A percentile compares a stretch with the other conserved stretches of the same genome.
These are phyloP conservation scores for Ailurus styani DNA, from an alignment of 2,113 vertebrate genomes.

Conservation along the genomic window DNA sequence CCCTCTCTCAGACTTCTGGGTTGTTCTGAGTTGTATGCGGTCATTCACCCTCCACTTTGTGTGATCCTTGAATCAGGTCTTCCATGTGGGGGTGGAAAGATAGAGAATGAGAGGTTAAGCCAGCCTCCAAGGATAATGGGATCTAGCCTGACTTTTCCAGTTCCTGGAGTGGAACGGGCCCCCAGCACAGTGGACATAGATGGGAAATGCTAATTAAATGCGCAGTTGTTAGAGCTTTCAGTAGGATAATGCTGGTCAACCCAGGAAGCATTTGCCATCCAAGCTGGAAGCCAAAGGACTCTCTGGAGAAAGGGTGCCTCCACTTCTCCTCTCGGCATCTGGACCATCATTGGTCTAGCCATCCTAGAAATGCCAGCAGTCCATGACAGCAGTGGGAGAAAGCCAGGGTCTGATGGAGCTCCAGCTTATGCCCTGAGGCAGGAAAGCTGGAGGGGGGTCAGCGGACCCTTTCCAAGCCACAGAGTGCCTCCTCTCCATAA, in stretches of 20 bases:
- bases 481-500: not conserved
- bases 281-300: constrained; percentile 16
- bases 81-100: not conserved
- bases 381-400: not conserved
- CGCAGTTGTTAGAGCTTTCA: constrained; percentile 35
- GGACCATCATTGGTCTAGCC: not conserved
- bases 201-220: not conserved
- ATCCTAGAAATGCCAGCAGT: not conserved
- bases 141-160: constrained; percentile 15
- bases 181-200: not conserved
- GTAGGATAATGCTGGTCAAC: not conserved
- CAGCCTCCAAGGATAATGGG: not conserved
- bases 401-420: not conserved
- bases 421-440: not conserved
- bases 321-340: not conserved
- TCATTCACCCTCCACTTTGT: not conserved
- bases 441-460: not conserved
- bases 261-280: constrained; percentile 10
- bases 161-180: not conserved
- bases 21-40: not conserved
- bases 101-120: not conserved
- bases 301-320: not conserved
- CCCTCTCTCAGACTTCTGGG: not conserved
- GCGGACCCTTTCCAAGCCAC: not conserved
- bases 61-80: not conserved